These are phyloP conservation scores for Spodoptera picta DNA, from an alignment of 2,888 invertebrate genomes.

Conservation along the genomic window DNA sequence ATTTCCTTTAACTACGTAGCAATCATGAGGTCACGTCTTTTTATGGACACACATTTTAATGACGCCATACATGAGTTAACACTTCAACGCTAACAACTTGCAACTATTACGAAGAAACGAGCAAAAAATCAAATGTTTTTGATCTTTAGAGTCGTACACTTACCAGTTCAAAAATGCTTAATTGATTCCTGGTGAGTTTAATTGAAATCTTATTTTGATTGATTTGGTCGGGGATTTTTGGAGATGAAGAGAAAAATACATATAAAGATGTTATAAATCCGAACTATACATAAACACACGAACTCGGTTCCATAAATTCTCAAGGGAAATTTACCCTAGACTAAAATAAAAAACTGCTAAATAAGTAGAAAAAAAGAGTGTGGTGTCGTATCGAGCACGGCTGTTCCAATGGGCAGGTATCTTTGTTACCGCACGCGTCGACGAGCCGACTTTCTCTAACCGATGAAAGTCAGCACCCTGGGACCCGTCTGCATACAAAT, in stretches of 20 bases:
- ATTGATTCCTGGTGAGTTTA: too few species aligned
- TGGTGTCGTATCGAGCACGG: conserved; percentile 42
- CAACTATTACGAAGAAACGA: neutral
- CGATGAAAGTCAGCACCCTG: conserved; percentile 80
- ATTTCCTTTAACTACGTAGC: conserved; percentile 17
- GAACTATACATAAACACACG: too few species aligned
- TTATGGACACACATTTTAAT: conserved; percentile 30
- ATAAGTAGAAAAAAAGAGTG: conserved; percentile 38
- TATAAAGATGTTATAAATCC: too few species aligned
- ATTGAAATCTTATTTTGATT: too few species aligned
- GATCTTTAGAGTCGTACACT: too few species aligned
- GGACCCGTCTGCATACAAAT: conserved; percentile 77
- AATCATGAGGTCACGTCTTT: conserved; percentile 34
- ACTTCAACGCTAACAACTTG: conserved; percentile 26
- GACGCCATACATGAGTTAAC: conserved; percentile 34
- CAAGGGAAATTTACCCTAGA: neutral
- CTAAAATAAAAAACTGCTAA: conserved; percentile 21
- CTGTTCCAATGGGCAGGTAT: conserved; percentile 57
- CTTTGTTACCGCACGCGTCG: conserved; percentile 74
- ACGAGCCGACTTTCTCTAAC: conserved; percentile 82
- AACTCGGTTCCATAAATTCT: too few species aligned
- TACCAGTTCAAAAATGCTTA: too few species aligned
- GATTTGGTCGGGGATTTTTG: too few species aligned
- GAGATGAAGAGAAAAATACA: too few species aligned
- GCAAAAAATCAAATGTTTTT: too few species aligned